Evolutionary conservation across 2,888 invertebrate species (phyloP), one percentile per base, ranked within the genome.

Genomic region (Temnothorax ravouxi): DNA sequence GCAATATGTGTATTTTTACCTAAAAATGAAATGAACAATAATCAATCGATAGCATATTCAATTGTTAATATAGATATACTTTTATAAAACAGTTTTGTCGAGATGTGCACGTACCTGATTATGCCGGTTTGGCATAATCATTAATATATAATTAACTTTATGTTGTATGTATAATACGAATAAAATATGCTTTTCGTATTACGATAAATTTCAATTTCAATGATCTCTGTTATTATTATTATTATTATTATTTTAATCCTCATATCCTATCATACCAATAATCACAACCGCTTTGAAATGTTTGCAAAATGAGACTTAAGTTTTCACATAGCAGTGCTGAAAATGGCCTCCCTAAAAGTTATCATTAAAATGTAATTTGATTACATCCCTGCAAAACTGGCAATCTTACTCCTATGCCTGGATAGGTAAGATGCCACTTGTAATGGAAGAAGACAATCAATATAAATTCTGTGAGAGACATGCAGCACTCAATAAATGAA

Each of bases 121-220:
- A n/a, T 77, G 81, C 66, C 80, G 56, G 38, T 85, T 86, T 84
- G 85, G 84, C 75, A 87, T 86, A 85, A 84, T 89, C 61, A 77
- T 88, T 76, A 75, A 71, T 86, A 84, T 87, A 84, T 89, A 87
- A 86, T 91, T 91, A 90, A 82, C 87, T 29, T 29, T 29, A 29
- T 29, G 88, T 72, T 87, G 71, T 82, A 87, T 72, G 72, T 92
- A 92, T 91, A 91, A 69, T 90, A 90, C 81, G 72, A 93, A 92
- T 92, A 92, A 92, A 91, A 34, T 85, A 79, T 87, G 59, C 87
- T 88, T 92, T 91, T 29, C 84, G 74, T 89, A 89, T 89, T 75
- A 71, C 25, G 21, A 41, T 34, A 52, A 13, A 3, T 13, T 62
- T 56, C 0, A 18, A 38, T 34, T 25, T 56, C 0, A 56, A 38